A percentile compares a stretch with the other conserved stretches of the same genome.
These are phyloP conservation scores for Drosophila demipolita DNA, from an alignment of 2,888 invertebrate genomes.

Conservation along the genomic window DNA sequence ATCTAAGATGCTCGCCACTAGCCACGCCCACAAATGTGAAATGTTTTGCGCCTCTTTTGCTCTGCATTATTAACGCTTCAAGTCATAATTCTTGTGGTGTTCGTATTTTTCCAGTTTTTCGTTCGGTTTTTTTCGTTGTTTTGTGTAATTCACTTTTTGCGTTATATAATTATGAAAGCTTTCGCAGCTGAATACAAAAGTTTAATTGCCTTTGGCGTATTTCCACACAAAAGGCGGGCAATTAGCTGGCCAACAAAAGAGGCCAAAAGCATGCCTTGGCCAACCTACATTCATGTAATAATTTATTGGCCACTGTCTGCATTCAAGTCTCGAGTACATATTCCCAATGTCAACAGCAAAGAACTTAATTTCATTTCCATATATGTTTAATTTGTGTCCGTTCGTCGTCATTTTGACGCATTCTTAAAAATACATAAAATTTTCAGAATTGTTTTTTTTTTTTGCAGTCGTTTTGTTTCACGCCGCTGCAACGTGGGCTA, in stretches of 20 bases:
- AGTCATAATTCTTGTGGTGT: conserved; percentile 41
- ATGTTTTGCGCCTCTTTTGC: conserved; percentile 31
- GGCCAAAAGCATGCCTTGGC: conserved; percentile 26
- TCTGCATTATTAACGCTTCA: conserved; percentile 36
- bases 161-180: conserved; percentile 62
- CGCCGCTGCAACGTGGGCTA: conserved; percentile 35
- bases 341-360: conserved; percentile 39
- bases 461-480: conserved; percentile 18
- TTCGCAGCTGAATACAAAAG: conserved; percentile 67
- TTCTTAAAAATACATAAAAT: conserved; percentile 18
- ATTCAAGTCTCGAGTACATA: conserved; percentile 9
- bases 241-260: conserved; percentile 59
- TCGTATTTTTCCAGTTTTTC: conserved; percentile 28
- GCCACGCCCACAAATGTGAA: conserved; percentile 30
- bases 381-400: conserved; percentile 55
- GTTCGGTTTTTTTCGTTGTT: conserved; percentile 7
- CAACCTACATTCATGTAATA: conserved; percentile 33
- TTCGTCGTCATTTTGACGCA: conserved; percentile 9
- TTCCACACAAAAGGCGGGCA: conserved; percentile 66
- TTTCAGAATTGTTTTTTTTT: conserved; percentile 11
- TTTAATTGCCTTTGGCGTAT: conserved; percentile 73
- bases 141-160: conserved; percentile 22
- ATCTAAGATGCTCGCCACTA: background rate
- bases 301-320: conserved; percentile 42
- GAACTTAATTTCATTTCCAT: conserved; percentile 52